A percentile compares a stretch with the other conserved stretches of the same genome.
Evolutionary conservation across 2,888 invertebrate genomes (phyloP).

Genomic region (Julus scandinavius): DNA sequence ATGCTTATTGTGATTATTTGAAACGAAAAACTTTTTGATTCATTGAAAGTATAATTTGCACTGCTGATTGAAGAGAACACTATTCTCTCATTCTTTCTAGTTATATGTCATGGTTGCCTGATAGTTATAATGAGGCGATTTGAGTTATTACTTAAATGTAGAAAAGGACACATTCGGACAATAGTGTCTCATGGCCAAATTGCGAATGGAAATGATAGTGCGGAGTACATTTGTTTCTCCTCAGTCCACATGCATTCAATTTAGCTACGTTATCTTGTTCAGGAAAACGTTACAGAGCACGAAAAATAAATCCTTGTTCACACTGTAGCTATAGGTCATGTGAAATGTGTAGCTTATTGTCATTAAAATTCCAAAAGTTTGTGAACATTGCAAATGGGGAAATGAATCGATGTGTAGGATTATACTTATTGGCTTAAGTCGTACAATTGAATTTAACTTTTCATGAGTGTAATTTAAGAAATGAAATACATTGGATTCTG

Average conservation of each 20-base stretch:
- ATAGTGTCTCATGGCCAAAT: not conserved
- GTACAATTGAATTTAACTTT: not conserved
- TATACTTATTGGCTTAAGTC: not conserved
- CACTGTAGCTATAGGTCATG: conserved; percentile 26
- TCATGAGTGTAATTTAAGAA: not conserved
- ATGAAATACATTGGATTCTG: not conserved
- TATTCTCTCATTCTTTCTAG: not conserved
- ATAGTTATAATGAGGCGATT: not conserved
- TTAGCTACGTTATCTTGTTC: conserved; percentile 16
- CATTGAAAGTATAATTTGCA: not conserved
- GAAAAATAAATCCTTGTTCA: conserved; percentile 10
- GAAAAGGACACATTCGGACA: not conserved
- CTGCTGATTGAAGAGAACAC: not conserved
- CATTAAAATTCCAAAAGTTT: not conserved
- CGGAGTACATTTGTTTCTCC: not conserved
- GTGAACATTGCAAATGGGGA: not conserved
- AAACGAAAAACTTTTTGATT: not conserved
- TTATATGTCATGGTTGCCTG: not conserved
- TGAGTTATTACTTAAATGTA: not conserved
- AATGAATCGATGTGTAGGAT: not conserved
- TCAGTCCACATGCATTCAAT: not conserved
- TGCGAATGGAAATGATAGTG: not conserved
- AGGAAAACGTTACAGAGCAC: conserved; percentile 26
- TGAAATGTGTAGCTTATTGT: conserved; percentile 22
- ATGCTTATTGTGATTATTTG: not conserved